phyloP scores from a whole-genome alignment of 2,888 invertebrate species.

The Pterostichus madidus region DNA sequence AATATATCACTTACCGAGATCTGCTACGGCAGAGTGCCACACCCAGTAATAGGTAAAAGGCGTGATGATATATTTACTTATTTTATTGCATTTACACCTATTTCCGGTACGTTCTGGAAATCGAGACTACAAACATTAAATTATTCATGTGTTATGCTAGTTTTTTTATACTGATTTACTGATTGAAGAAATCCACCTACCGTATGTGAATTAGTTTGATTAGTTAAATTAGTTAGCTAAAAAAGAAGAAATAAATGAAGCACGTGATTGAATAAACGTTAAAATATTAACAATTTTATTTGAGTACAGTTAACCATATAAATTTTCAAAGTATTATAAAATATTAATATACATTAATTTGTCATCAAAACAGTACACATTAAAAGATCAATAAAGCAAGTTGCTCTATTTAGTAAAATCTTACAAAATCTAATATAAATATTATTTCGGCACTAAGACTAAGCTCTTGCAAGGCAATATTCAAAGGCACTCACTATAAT shows the following conservation, averaged over 20 bases:
- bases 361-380: conserved; percentile 7
- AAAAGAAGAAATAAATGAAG: background rate
- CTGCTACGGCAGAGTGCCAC: too few relatives aligned
- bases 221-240: too few relatives aligned
- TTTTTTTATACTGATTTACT: too few relatives aligned
- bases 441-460: conserved; percentile 35
- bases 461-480: conserved; percentile 51
- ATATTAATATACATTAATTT: conserved; percentile 39
- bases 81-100: too few relatives aligned
- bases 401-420: conserved; percentile 14
- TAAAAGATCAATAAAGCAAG: conserved; percentile 21
- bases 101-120: too few relatives aligned
- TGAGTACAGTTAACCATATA: conserved; percentile 33
- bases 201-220: too few relatives aligned
- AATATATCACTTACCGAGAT: too few relatives aligned
- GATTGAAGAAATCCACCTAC: too few relatives aligned
- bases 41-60: too few relatives aligned
- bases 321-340: conserved; percentile 27
- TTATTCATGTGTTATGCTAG: too few relatives aligned
- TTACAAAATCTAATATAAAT: conserved; percentile 45
- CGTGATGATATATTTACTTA: too few relatives aligned
- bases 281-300: conserved; percentile 46
- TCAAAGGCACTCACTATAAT: conserved; percentile 59
- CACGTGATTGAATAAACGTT: conserved; percentile 11
- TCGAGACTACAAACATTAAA: too few relatives aligned